Conservation (phyloP, 2,113 vertebrate species). For the Nothobranchius kuhntae region DNA sequence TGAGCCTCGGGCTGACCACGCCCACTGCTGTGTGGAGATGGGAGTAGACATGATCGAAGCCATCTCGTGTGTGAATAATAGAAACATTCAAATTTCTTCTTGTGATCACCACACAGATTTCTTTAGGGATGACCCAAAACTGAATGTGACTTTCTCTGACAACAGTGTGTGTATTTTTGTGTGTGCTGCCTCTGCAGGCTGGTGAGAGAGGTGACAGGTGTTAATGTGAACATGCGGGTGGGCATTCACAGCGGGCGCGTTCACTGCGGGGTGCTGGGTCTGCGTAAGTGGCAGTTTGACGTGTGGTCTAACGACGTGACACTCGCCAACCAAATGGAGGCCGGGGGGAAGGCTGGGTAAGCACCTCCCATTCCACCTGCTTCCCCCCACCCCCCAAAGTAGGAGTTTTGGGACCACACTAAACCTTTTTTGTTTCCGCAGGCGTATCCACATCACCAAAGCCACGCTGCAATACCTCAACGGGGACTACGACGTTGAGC, state of each 20-base stretch:
- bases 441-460: conserved; percentile 95
- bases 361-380: conserved; percentile 11
- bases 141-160: conserved; percentile 24
- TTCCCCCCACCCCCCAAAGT: background rate
- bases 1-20: conserved; percentile 91
- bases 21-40: conserved; percentile 98
- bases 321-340: conserved; percentile 96
- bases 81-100: background rate
- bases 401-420: conserved; percentile 7
- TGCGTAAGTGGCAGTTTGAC: conserved; percentile 97
- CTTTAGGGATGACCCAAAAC: conserved; percentile 1
- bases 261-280: conserved; percentile 92
- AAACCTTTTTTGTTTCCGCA: conserved; percentile 50
- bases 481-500: conserved; percentile 94
- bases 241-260: conserved; percentile 95
- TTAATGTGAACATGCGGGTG: conserved; percentile 97
- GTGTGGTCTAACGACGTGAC: conserved; percentile 98
- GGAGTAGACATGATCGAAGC: conserved; percentile 98
- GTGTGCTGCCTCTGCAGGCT: conserved; percentile 78
- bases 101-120: background rate
- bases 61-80: conserved; percentile 86
- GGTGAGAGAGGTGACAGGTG: conserved; percentile 94
- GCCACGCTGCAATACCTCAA: conserved; percentile 94
- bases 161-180: conserved; percentile 6
- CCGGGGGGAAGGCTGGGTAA: conserved; percentile 92